Evolutionary conservation across 1,140 invertebrate genomes (phyloP), one percentile per base, ranked within the genome.

Genomic region (Cotesia typhae): DNA sequence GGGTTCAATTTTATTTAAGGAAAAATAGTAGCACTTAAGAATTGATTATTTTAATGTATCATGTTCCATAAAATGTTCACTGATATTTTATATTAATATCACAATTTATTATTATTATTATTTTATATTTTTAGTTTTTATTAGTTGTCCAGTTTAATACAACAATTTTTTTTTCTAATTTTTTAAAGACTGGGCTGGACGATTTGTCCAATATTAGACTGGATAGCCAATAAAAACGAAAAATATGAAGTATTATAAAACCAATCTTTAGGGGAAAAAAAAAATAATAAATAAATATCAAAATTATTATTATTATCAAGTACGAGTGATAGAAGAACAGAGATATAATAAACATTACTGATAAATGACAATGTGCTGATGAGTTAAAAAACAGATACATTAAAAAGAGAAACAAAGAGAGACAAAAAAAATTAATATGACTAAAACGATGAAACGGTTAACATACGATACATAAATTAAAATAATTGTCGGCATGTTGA

Each of bases 361-460:
- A 41, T 10, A 64, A 64, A 47, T 20, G 55, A 59, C 64, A 37
- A 66, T 66, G 12, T 66, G 20, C 38, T 12, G 51, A 55, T 12
- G 10, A 55, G 51, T 5, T 36, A n/a, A 67, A 51, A 36, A 52
- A 9, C 17, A 36, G 17, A 57, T 59, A 60, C 14, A 69, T 41
- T 36, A 37, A 36, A 47, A 47, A 64, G 9, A 2, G 36, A 36
- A 38, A 6, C 10, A 5, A 41, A 41, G 17, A 67, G 47, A 12
- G 38, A 14, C 10, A 20, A 17, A 7, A 67, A n/a, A 20, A 28
- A 61, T 72, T 72, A 72, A 72, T 59, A 37, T 60, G 70, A 38
- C 17, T 60, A 60, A 72, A 72, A 64, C 67, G 70, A 72, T 72
- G 70, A 72, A 28, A 12, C 35, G 67, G 17, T 52, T 41, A 53